These are phyloP conservation scores for Aplysina aerophoba DNA, from an alignment of 37 sponge, comb jelly and placozoan genomes.

Conservation along the genomic window DNA sequence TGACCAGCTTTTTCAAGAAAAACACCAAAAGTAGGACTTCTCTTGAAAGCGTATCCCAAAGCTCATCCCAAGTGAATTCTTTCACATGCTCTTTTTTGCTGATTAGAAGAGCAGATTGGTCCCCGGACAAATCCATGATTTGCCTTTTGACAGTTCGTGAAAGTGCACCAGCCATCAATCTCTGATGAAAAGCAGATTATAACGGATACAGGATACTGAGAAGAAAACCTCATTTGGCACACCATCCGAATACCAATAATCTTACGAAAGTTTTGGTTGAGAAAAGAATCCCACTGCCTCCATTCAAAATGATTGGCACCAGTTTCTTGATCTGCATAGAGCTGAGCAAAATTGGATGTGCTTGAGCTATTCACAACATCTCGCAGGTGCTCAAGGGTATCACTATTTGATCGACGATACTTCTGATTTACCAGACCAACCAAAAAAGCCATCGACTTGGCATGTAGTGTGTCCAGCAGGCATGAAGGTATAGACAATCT, in stretches of 20 bases:
- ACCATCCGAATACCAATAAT: slow-evolving; percentile 21
- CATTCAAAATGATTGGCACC: slow-evolving; percentile 46
- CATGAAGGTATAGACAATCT: slow-evolving; percentile 44
- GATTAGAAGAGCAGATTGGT: no score
- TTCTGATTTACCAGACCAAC: slow-evolving; percentile 42
- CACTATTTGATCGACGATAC: slow-evolving; percentile 37
- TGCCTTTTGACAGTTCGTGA: no score
- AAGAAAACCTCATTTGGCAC: background rate
- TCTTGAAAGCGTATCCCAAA: no score
- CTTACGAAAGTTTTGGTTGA: background rate
- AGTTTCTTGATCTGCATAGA: slow-evolving; percentile 28
- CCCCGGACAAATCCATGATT: no score
- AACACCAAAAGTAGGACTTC: no score
- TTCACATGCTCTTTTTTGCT: no score
- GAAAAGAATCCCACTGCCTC: slow-evolving; percentile 42
- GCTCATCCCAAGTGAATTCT: no score
- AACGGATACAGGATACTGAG: slow-evolving; percentile 21
- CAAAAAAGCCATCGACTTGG: slow-evolving; percentile 50
- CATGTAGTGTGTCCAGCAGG: slow-evolving; percentile 47
- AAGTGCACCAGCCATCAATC: no score
- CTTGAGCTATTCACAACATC: slow-evolving; percentile 36
- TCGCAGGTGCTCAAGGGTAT: slow-evolving; percentile 38
- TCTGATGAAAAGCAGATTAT: no score
- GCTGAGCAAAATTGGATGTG: slow-evolving; percentile 27
- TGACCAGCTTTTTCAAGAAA: no score